Percentiles rank a stretch among this genome's conserved stretches.
Conservation (phyloP, 2,113 vertebrate genomes). For the Rhizomys pruinosus region DNA sequence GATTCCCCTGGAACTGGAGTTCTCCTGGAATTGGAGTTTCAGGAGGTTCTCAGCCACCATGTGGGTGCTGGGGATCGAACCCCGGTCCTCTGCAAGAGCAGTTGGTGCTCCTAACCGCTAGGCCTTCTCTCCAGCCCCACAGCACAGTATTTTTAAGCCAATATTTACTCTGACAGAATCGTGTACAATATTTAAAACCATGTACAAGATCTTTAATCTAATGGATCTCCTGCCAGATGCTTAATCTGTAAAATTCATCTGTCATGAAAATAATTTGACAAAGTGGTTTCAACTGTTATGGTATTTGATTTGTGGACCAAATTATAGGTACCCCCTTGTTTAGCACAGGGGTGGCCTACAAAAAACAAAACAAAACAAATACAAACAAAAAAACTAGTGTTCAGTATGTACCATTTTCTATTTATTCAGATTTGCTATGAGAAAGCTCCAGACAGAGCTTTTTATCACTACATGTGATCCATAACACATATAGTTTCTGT, state of each 20-base stretch:
- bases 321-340: conserved; percentile 36
- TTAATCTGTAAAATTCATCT: conserved; percentile 78
- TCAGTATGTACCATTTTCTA: neutral
- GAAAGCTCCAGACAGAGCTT: neutral
- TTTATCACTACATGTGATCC: conserved; percentile 3
- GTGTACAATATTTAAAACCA: conserved; percentile 66
- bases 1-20: too few species aligned
- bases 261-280: conserved; percentile 71
- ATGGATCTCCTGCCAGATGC: conserved; percentile 68
- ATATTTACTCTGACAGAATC: conserved; percentile 53
- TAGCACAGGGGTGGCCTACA: conserved; percentile 47
- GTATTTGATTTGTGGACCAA: conserved; percentile 52
- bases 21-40: too few species aligned
- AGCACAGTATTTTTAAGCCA: conserved; percentile 46
- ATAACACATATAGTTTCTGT: neutral
- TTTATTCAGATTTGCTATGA: conserved; percentile 43
- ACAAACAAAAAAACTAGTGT: conserved; percentile 18
- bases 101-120: too few species aligned
- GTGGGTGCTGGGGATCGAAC: too few species aligned
- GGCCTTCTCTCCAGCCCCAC: too few species aligned
- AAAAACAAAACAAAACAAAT: too few species aligned
- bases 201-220: conserved; percentile 57
- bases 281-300: conserved; percentile 68
- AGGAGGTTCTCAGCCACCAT: too few species aligned
- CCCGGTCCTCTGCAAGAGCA: too few species aligned